Conservation (phyloP, 2,888 invertebrate species). For the Anorthoa munda region DNA sequence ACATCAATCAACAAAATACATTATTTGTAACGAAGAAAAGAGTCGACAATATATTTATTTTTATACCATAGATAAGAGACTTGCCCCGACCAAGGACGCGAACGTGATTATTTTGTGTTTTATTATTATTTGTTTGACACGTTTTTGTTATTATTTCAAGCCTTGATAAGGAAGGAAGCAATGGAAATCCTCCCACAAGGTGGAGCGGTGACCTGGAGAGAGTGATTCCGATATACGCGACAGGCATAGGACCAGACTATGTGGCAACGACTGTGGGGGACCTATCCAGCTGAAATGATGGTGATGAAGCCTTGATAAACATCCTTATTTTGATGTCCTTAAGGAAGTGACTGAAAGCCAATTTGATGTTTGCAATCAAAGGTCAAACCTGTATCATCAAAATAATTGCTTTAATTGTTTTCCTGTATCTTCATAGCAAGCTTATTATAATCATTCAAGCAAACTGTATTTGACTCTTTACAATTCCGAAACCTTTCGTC, state of each 20-base stretch:
- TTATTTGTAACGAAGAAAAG: slow-evolving; percentile 20
- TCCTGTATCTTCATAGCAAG: not conserved
- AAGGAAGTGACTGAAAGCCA: not conserved
- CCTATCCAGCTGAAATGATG: not conserved
- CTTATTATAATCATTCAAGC: not conserved
- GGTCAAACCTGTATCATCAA: not conserved
- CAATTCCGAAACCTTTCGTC: not conserved
- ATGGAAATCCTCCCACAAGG: not conserved
- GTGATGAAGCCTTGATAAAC: no score
- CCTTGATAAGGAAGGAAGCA: not conserved
- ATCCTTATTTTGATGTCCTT: not conserved
- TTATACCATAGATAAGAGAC: slow-evolving; percentile 41
- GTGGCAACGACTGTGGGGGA: not conserved
- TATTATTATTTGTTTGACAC: slow-evolving; percentile 19
- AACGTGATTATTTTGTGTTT: slow-evolving; percentile 37
- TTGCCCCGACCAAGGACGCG: slow-evolving; percentile 30
- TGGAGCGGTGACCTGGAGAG: no score
- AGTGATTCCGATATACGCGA: no score
- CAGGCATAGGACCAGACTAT: no score
- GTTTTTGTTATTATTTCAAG: not conserved
- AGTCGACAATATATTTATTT: slow-evolving; percentile 24
- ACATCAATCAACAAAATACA: slow-evolving; percentile 13
- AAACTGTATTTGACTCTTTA: not conserved
- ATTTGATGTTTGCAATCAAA: slow-evolving; percentile 1
- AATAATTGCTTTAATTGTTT: not conserved